phyloP scores from a whole-genome alignment of 2,113 vertebrate species.

The Pholis gunnellus region DNA sequence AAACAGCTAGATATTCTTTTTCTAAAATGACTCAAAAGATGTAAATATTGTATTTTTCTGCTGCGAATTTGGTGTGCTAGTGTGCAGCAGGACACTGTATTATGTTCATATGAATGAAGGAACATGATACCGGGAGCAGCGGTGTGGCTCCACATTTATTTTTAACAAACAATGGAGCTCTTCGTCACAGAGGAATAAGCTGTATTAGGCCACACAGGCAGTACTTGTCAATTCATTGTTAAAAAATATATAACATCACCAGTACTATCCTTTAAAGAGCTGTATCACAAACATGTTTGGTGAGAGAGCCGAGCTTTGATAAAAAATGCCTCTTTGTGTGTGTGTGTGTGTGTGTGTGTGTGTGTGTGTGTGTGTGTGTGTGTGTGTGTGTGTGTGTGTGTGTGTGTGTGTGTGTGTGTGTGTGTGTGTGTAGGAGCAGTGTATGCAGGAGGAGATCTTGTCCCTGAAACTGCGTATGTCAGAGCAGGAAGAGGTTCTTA shows the following conservation, averaged over 20 bases:
- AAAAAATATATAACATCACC: not conserved
- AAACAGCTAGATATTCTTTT: not conserved
- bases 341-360: constrained; percentile 11
- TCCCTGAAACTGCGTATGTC: constrained; percentile 85
- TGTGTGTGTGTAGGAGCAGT: constrained; percentile 83
- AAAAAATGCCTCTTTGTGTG: not conserved
- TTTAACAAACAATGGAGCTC: not conserved
- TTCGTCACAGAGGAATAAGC: not conserved
- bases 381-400: constrained; percentile 4
- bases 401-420: constrained; percentile 7
- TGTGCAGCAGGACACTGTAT: not conserved
- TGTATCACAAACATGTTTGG: not conserved
- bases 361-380: not conserved
- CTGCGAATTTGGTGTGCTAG: not conserved
- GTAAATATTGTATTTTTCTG: not conserved
- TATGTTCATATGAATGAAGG: not conserved
- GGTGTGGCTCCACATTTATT: not conserved
- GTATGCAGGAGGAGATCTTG: constrained; percentile 87
- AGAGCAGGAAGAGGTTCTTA: constrained; percentile 88
- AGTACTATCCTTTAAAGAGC: not conserved
- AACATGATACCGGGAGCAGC: not conserved
- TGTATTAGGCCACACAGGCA: not conserved
- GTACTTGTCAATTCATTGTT: not conserved
- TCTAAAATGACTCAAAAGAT: not conserved
- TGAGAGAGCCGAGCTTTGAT: not conserved